These are phyloP conservation scores for Thera obeliscata DNA, from an alignment of 2,888 invertebrate species.

Conservation along the genomic window DNA sequence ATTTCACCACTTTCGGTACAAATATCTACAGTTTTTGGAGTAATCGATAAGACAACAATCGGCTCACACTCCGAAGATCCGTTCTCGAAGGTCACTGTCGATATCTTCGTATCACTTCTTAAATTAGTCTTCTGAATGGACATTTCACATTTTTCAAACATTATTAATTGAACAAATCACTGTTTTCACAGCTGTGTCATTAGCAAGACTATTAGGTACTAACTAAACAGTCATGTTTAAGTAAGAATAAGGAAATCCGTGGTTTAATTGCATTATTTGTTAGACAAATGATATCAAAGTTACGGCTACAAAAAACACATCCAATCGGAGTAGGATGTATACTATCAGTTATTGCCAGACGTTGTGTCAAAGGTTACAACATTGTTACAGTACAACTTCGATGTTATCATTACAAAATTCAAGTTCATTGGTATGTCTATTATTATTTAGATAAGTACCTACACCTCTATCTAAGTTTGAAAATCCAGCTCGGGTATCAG, in stretches of 20 bases:
- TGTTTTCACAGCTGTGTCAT: background rate
- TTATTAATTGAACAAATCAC: slow-evolving; percentile 13
- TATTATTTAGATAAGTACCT: no score
- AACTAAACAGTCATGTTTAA: slow-evolving; percentile 8
- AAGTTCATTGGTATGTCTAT: background rate
- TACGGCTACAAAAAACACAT: slow-evolving; percentile 27
- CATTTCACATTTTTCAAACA: slow-evolving; percentile 16
- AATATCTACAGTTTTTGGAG: slow-evolving; percentile 35
- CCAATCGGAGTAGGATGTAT: slow-evolving; percentile 13
- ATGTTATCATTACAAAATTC: slow-evolving; percentile 12
- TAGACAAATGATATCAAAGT: slow-evolving; percentile 22
- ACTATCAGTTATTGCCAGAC: slow-evolving; percentile 28
- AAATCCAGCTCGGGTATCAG: no score
- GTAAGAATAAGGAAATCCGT: slow-evolving; percentile 13
- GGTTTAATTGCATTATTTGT: background rate
- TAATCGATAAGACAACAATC: slow-evolving; percentile 14
- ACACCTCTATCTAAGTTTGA: no score
- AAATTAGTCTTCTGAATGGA: slow-evolving; percentile 5
- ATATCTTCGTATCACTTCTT: slow-evolving; percentile 21
- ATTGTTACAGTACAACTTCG: slow-evolving; percentile 8
- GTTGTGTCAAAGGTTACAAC: slow-evolving; percentile 24
- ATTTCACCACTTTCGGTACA: slow-evolving; percentile 45
- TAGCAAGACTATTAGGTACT: background rate
- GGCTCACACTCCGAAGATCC: slow-evolving; percentile 17
- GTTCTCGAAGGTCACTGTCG: slow-evolving; percentile 21